Conservation (phyloP, 2,888 invertebrate species). For the Leptarthrus brevirostris region DNA sequence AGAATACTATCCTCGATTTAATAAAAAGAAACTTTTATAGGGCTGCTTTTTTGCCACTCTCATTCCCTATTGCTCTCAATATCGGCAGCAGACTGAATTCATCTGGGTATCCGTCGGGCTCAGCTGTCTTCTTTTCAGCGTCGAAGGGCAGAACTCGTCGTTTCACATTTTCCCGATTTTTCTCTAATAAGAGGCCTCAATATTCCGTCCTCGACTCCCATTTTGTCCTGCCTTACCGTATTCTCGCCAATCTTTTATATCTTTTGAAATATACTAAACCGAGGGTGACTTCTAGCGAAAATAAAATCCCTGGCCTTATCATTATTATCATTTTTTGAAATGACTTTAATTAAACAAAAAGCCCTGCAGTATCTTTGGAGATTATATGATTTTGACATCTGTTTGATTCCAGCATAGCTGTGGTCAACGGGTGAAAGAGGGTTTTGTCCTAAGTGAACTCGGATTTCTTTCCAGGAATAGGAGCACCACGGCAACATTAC, state of each 20-base stretch:
- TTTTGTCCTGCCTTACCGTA: not conserved
- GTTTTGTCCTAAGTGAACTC: not conserved
- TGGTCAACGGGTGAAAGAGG: not conserved
- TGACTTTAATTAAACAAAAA: slow-evolving; percentile 44
- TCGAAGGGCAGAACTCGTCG: not conserved
- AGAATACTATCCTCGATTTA: slow-evolving; percentile 52
- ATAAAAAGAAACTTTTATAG: slow-evolving; percentile 52
- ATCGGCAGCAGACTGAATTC: slow-evolving; percentile 28
- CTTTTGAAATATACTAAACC: slow-evolving; percentile 20
- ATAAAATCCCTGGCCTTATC: not conserved
- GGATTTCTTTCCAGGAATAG: not conserved
- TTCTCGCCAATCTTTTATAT: slow-evolving; percentile 8
- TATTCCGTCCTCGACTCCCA: not conserved
- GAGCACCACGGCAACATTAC: not conserved
- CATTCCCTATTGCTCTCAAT: not conserved
- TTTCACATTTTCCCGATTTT: slow-evolving; percentile 41
- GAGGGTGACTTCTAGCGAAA: slow-evolving; percentile 8
- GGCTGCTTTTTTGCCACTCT: slow-evolving; percentile 38
- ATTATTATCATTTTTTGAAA: slow-evolving; percentile 45
- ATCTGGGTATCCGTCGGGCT: slow-evolving; percentile 17
- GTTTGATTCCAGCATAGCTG: not conserved
- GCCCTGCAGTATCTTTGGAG: not conserved
- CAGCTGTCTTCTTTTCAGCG: slow-evolving; percentile 33
- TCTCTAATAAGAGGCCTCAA: slow-evolving; percentile 38
- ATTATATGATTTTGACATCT: slow-evolving; percentile 29